Conservation (phyloP, 2,797 vertebrate species). For the Gallirallus australis region DNA sequence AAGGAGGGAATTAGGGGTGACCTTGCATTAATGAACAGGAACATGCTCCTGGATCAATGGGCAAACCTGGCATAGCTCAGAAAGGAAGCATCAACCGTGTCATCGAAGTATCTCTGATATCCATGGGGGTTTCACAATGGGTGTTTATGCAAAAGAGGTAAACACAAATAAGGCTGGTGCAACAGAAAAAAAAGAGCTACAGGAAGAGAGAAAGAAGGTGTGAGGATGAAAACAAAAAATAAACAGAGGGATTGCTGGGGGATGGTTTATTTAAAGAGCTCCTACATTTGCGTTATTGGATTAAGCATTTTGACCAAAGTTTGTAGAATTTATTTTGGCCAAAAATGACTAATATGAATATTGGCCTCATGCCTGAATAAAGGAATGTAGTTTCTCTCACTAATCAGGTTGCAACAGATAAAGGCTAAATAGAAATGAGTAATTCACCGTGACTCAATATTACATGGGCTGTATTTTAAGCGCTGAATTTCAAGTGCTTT, state of each 20-base stretch:
- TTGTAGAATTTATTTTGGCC: slow-evolving; percentile 67
- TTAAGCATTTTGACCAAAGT: slow-evolving; percentile 72
- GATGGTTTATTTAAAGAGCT: slow-evolving; percentile 59
- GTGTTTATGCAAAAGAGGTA: slow-evolving; percentile 69
- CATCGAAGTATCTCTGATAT: slow-evolving; percentile 67
- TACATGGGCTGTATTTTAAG: slow-evolving; percentile 71
- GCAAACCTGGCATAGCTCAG: slow-evolving; percentile 66
- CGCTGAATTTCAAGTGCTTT: slow-evolving; percentile 70
- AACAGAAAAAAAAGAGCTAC: slow-evolving; percentile 20
- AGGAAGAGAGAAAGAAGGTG: slow-evolving; percentile 43
- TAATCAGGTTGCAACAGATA: slow-evolving; percentile 75
- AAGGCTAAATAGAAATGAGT: slow-evolving; percentile 71
- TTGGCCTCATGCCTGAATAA: slow-evolving; percentile 67
- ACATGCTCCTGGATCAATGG: slow-evolving; percentile 69
- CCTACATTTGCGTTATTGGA: slow-evolving; percentile 55
- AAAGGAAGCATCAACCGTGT: slow-evolving; percentile 60
- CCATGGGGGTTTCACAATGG: slow-evolving; percentile 55
- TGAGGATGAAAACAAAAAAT: slow-evolving; percentile 47
- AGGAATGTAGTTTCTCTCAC: slow-evolving; percentile 69
- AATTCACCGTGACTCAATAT: slow-evolving; percentile 69
- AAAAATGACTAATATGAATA: slow-evolving; percentile 69
- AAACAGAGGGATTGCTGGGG: slow-evolving; percentile 27
- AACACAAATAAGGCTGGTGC: slow-evolving; percentile 38
- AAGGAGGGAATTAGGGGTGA: slow-evolving; percentile 72
- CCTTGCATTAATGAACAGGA: slow-evolving; percentile 73